Conservation (phyloP, 2,113 vertebrate species). For the Leucopternis melanops region DNA sequence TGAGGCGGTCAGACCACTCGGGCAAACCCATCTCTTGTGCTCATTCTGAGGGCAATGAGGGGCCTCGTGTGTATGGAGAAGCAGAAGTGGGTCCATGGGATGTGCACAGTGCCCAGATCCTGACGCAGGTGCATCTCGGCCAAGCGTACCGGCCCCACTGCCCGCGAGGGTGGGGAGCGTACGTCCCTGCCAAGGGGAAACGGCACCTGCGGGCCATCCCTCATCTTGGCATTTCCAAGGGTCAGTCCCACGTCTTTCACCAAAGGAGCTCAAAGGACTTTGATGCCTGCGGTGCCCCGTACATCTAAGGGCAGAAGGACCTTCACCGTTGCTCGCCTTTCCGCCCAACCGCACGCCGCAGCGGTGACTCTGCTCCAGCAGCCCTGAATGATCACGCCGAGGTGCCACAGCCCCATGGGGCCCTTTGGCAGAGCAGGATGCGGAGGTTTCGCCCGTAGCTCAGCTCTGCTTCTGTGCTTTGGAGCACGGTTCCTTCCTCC, state of each 20-base stretch:
- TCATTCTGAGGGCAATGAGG: not conserved
- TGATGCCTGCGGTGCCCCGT: not conserved
- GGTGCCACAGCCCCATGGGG: not conserved
- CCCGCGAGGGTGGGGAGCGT: accelerated
- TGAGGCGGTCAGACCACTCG: not conserved
- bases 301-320: not conserved
- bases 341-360: not conserved
- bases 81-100: not conserved
- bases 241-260: not conserved
- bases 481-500: not conserved
- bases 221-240: not conserved
- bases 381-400: not conserved
- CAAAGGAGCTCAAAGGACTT: not conserved
- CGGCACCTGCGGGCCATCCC: not conserved
- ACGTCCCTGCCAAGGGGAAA: not conserved
- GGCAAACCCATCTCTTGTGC: not conserved
- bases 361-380: not conserved
- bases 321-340: not conserved
- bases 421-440: not conserved
- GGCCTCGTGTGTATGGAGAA: not conserved
- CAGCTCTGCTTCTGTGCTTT: not conserved
- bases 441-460: accelerated
- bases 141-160: not conserved
- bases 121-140: accelerated
- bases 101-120: accelerated